Conservation (phyloP, 1,140 invertebrate species). For the Druon quercuslanigerum region DNA sequence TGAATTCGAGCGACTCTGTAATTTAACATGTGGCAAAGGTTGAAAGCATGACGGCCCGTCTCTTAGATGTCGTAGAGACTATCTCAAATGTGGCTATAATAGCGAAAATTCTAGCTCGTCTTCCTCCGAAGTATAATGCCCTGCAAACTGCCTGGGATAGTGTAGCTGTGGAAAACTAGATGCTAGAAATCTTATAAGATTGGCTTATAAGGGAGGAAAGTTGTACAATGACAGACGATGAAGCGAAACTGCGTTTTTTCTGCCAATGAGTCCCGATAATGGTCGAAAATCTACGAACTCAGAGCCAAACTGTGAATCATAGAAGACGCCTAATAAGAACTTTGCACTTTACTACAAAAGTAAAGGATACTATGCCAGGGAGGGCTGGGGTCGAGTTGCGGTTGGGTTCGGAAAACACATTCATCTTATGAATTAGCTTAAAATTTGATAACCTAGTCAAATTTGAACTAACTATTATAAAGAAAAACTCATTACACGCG, state of each 20-base stretch:
- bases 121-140: slow-evolving; percentile 31
- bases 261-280: slow-evolving; percentile 3
- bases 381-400: too few relatives aligned
- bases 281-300: not conserved
- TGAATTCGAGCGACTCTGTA: slow-evolving; percentile 7
- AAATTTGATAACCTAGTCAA: too few relatives aligned
- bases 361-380: slow-evolving; percentile 43
- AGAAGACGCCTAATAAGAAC: not conserved
- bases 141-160: slow-evolving; percentile 35
- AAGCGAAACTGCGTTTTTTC: slow-evolving; percentile 11
- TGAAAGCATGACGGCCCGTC: slow-evolving; percentile 31
- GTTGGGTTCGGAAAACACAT: too few relatives aligned
- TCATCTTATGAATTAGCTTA: too few relatives aligned
- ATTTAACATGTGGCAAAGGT: slow-evolving; percentile 38
- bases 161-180: slow-evolving; percentile 25
- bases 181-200: slow-evolving; percentile 25
- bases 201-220: slow-evolving; percentile 35
- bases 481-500: too few relatives aligned
- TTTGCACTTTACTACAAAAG: slow-evolving; percentile 41
- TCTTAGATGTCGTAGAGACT: slow-evolving; percentile 36
- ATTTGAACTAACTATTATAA: too few relatives aligned
- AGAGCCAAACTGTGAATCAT: not conserved
- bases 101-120: slow-evolving; percentile 35
- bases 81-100: slow-evolving; percentile 33
- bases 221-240: slow-evolving; percentile 13